Conservation (phyloP, 1,140 invertebrate species). For the Leptinotarsa undecemlineata region DNA sequence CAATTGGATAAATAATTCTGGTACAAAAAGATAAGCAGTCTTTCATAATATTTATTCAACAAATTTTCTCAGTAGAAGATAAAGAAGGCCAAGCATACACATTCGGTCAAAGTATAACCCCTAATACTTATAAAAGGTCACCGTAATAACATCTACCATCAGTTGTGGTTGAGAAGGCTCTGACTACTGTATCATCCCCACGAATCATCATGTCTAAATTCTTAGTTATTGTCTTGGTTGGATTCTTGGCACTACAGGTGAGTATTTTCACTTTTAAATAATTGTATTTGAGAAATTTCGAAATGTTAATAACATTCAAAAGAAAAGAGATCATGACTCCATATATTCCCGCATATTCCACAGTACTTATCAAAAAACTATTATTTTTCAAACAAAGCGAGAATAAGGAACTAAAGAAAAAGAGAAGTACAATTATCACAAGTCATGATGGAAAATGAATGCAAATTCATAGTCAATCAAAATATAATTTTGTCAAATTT, state of each 20-base stretch:
- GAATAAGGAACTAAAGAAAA: no score
- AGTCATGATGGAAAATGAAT: no score
- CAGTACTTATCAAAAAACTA: no score
- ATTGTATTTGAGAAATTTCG: neutral
- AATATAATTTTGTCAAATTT: no score
- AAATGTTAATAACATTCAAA: no score
- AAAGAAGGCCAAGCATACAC: conserved; percentile 16
- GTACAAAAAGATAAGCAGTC: no score
- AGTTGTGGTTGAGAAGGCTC: conserved; percentile 10
- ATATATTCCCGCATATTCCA: no score
- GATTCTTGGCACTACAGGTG: conserved; percentile 42
- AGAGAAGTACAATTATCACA: no score
- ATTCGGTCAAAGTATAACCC: neutral
- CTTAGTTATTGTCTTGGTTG: conserved; percentile 34
- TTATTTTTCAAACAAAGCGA: no score
- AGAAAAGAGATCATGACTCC: no score
- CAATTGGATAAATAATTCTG: no score
- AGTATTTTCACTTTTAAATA: conserved; percentile 9
- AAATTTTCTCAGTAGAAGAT: neutral
- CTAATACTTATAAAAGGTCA: conserved; percentile 13
- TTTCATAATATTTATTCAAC: neutral
- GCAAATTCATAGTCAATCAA: no score
- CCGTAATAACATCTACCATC: neutral
- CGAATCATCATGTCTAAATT: conserved; percentile 38
- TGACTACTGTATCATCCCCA: neutral